Conservation (phyloP, 2,888 invertebrate genomes). For the Hoplodrina ambigua region DNA sequence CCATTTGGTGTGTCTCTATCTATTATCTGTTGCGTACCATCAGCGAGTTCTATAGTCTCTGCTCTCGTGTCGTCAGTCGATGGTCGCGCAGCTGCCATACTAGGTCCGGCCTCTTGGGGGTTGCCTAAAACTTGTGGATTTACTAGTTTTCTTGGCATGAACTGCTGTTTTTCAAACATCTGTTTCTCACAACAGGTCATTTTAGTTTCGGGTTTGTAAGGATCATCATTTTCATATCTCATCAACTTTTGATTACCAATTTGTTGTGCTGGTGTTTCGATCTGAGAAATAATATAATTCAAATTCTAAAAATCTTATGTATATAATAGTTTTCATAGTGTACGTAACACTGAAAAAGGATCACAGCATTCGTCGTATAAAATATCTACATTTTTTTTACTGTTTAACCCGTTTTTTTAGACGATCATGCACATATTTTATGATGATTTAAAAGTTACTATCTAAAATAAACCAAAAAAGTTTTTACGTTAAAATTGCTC, state of each 20-base stretch:
- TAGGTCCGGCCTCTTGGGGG: neutral
- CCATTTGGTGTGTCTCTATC: neutral
- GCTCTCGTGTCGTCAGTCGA: slow-evolving; percentile 4
- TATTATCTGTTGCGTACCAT: slow-evolving; percentile 10
- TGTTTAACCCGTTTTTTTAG: too few species aligned
- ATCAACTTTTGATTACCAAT: neutral
- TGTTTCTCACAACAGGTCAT: neutral
- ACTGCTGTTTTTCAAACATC: neutral
- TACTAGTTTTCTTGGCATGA: slow-evolving; percentile 6
- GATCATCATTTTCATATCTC: neutral
- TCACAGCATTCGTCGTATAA: neutral
- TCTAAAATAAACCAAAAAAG: too few species aligned
- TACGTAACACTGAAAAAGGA: slow-evolving; percentile 53
- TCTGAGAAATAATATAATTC: too few species aligned
- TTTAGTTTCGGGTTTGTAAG: too few species aligned
- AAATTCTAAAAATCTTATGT: too few species aligned
- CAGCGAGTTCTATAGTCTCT: neutral
- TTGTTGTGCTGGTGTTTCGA: neutral
- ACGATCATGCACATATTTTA: too few species aligned
- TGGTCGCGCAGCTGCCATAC: too few species aligned
- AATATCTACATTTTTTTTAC: too few species aligned
- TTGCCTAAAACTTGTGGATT: neutral
- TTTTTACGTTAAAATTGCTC: neutral
- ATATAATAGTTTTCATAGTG: too few species aligned
- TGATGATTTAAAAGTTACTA: too few species aligned